Conservation (phyloP, 1,140 invertebrate species). For the Phymorhynchus buccinoides region DNA sequence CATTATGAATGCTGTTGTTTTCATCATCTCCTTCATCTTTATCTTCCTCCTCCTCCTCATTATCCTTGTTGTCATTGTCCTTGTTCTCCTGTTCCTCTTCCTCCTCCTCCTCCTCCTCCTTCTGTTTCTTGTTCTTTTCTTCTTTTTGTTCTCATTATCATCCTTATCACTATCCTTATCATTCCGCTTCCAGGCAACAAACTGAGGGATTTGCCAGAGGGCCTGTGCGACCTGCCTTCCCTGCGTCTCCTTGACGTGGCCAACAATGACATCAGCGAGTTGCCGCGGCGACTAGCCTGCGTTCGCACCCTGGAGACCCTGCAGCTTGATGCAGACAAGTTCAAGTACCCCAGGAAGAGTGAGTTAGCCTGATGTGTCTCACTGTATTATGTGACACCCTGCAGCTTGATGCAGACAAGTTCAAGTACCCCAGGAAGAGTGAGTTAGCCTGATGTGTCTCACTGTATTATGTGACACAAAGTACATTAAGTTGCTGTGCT, state of each 20-base stretch:
- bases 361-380: too few species aligned
- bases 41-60: too few species aligned
- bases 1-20: too few species aligned
- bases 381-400: too few species aligned
- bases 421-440: constrained; percentile 78
- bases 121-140: too few species aligned
- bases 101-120: not conserved
- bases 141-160: too few species aligned
- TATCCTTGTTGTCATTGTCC: too few species aligned
- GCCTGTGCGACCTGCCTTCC: constrained; percentile 59
- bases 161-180: too few species aligned
- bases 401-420: constrained; percentile 78
- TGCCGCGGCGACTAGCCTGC: constrained; percentile 57
- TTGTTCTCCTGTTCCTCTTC: not conserved
- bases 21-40: too few species aligned
- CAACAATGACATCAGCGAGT: constrained; percentile 54
- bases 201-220: constrained; percentile 64
- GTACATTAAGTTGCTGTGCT: too few species aligned
- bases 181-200: constrained; percentile 69
- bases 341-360: constrained; percentile 78
- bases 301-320: constrained; percentile 71
- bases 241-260: constrained; percentile 62
- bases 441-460: too few species aligned
- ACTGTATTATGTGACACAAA: too few species aligned
- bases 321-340: constrained; percentile 78